Evolutionary conservation across 2,797 vertebrate genomes (phyloP).

Genomic region (Falco cherrug): DNA sequence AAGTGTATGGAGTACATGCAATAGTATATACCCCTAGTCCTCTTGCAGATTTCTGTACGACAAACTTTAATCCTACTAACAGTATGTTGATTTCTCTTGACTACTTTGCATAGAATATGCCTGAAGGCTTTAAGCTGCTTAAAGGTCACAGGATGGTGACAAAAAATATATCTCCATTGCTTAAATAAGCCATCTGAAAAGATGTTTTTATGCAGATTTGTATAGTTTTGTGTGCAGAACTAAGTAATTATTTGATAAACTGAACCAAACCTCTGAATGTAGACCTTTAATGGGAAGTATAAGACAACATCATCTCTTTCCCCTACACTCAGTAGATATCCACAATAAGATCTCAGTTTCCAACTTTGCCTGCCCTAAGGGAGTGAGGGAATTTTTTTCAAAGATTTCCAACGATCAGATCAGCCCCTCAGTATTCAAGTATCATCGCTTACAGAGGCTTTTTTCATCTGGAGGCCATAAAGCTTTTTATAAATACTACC

Average conservation of each 20-base stretch:
- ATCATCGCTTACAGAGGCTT: fast-evolving
- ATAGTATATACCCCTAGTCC: not conserved
- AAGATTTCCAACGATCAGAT: not conserved
- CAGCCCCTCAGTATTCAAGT: not conserved
- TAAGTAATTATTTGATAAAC: not conserved
- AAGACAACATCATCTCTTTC: not conserved
- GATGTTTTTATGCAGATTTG: not conserved
- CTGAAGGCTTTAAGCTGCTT: not conserved
- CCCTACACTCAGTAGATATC: not conserved
- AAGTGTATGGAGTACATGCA: not conserved
- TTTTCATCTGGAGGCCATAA: not conserved
- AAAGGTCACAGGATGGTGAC: not conserved
- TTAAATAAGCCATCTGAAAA: not conserved
- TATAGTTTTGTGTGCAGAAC: not conserved
- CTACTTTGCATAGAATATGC: not conserved
- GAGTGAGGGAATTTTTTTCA: not conserved
- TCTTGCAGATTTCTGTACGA: not conserved
- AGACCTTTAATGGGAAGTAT: not conserved
- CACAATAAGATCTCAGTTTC: not conserved
- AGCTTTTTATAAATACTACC: not conserved
- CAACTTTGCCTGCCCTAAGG: not conserved
- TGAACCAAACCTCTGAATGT: not conserved
- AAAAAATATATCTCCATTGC: not conserved
- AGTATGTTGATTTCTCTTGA: not conserved
- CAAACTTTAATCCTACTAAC: not conserved